Evolutionary conservation across 2,888 invertebrate species (phyloP), one percentile per base, ranked within the genome.

Genomic region (Pseudococcus jackbeardsleyi): DNA sequence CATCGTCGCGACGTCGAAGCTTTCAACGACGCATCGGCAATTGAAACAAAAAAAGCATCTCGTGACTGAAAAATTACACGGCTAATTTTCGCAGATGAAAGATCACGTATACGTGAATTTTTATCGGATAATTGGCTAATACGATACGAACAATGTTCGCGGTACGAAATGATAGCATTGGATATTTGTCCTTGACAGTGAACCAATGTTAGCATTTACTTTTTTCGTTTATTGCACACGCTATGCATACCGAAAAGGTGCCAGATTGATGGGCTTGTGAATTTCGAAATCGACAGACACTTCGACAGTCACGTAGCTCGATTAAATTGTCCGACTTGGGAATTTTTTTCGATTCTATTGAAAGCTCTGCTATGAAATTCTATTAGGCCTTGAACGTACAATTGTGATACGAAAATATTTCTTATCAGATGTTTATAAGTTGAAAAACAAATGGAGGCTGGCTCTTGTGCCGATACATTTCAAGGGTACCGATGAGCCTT

Each of bases 41-140:
- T 33, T 33, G 26, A 33, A 33, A 33, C 26, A 33, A 33, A 33
- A 33, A 72, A 72, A 72, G 22, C n/a, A 72, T 72, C 68, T 72
- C 68, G 68, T 72, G 68, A 72, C 68, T 26, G 15, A 17, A 54
- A 1, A 19, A n/a, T 11, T 33, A 72, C 68, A 17, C 26, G 6
- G n/a, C 9, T 33, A 1, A 72, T 72, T 26, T 11, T 26, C 68
- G 8, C 11, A 72, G 12, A 9, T 33, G 33, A 72, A 72, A 72
- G 33, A 26, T 26, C 68, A 15, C 26, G 64, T 72, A 33, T 33
- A 72, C 59, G 59, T 59, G 68, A 33, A 72, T 26, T 79, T 7
- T 42, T 79, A 79, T 79, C 79, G 42, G 42, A 79, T 79, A 79
- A 79, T 79, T 79, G 79, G 79, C 79, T 19, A 17, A 79, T 42